These are phyloP conservation scores for Aplodontia rufa DNA, from an alignment of 2,113 vertebrate genomes.

Conservation along the genomic window DNA sequence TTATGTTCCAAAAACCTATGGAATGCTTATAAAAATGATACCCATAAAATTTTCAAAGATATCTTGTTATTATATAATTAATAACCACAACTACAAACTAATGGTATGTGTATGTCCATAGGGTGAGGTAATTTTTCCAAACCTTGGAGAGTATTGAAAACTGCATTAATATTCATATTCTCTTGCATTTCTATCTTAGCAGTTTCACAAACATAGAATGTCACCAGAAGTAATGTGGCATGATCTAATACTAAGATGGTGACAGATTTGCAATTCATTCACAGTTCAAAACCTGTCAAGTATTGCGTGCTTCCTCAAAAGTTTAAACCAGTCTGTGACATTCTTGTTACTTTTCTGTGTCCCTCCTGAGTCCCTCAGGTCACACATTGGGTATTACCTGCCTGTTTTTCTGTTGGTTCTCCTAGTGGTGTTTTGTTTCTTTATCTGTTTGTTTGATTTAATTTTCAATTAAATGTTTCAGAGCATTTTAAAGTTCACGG, in stretches of 20 bases:
- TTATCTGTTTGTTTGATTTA: not conserved
- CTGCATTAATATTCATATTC: not conserved
- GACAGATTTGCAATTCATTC: too few species aligned
- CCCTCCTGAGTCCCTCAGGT: not conserved
- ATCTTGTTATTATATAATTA: not conserved
- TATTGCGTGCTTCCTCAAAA: not conserved
- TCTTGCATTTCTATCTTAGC: not conserved
- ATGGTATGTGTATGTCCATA: not conserved
- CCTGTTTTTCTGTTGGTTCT: not conserved
- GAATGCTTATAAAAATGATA: not conserved
- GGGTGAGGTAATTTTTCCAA: not conserved
- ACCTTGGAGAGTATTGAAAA: not conserved
- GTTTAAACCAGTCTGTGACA: too few species aligned
- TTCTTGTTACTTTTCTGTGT: not conserved
- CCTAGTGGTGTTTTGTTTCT: not conserved
- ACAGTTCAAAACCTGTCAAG: not conserved
- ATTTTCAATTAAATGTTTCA: not conserved
- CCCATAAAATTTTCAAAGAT: not conserved
- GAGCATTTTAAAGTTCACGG: not conserved
- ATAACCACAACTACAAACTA: not conserved
- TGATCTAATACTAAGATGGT: not conserved
- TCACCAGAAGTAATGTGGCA: not conserved
- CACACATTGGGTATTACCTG: not conserved
- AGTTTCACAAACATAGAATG: not conserved
- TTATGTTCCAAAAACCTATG: not conserved